These are phyloP conservation scores for Coenonympha arcania DNA, from an alignment of 2,888 invertebrate genomes.

Conservation along the genomic window DNA sequence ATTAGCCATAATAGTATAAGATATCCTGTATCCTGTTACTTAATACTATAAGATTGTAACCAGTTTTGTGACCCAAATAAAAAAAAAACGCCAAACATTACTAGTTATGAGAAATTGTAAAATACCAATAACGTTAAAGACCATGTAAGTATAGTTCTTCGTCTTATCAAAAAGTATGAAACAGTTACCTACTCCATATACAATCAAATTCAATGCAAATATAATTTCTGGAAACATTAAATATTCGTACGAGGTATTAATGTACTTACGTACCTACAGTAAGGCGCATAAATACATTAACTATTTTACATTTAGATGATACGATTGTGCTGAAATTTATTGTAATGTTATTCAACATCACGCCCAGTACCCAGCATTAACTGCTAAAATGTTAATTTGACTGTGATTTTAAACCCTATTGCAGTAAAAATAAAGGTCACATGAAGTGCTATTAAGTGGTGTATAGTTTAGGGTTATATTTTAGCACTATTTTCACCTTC, in stretches of 20 bases:
- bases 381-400: not conserved
- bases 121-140: no score
- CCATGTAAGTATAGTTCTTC: no score
- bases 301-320: constrained; percentile 16
- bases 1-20: no score
- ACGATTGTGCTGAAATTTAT: constrained; percentile 25
- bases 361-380: constrained; percentile 14
- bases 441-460: not conserved
- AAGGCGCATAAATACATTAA: constrained; percentile 1
- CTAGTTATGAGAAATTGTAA: no score
- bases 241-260: not conserved
- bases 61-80: no score
- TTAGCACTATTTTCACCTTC: constrained; percentile 9
- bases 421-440: not conserved
- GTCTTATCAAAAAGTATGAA: no score
- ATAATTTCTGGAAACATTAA: not conserved
- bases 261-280: no score
- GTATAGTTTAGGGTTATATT: constrained; percentile 4
- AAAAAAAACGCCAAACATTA: no score
- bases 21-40: no score
- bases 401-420: constrained; percentile 8
- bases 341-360: constrained; percentile 28
- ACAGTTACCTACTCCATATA: no score
- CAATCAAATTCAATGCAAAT: not conserved
- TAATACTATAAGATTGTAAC: no score